Base-by-base conservation (phyloP, 2,113 vertebrate species). In the Mandrillus leucophaeus region DNA sequence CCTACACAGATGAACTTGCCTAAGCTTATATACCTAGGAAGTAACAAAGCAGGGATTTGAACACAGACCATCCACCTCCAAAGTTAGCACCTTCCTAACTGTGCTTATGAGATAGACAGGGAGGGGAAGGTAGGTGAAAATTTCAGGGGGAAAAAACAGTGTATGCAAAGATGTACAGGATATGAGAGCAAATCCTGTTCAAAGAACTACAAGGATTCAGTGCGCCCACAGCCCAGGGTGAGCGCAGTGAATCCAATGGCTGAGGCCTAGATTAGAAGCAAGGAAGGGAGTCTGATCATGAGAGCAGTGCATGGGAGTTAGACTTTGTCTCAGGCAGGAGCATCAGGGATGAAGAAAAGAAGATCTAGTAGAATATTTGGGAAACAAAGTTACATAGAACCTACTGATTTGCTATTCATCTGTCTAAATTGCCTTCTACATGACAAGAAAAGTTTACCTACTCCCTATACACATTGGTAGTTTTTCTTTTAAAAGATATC, bases 401-500 rank as follows among this genome's bases (percentile, higher is more conserved):
- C 38, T 27, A 50, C 27, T 32, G 88, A 80, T 59, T 72, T 76
- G 64, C n/a, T 70, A 1, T 35, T 83, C 25, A 45, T 59, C 10
- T 35, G 38, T 72, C 57, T 22, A 90, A 22, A 90, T 4, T 35
- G 48, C 50, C 43, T 81, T 86, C 84, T 18, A 75, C 14, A 12
- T 59, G 52, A 70, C 16, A 45, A 2, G 16, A 59, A 80, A 35
- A 72, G 2, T 10, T 35, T 25, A 50, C 16, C 57, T 72, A 64
- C 38, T 48, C 70, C 43, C 23, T 45, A 5, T 38, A 22, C 23
- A 61, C 30, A 40, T 0, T 78, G 52, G 17, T 20, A 13, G 22
- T 64, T 30, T 91, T 95, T 81, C 61, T 72, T 90, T 90, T 76
- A 35, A 92, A 81, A 70, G 57, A 30, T 45, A 17, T 5, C 27